Base-by-base conservation (phyloP, 2,113 vertebrate species). In the Platycercus adscitus region DNA sequence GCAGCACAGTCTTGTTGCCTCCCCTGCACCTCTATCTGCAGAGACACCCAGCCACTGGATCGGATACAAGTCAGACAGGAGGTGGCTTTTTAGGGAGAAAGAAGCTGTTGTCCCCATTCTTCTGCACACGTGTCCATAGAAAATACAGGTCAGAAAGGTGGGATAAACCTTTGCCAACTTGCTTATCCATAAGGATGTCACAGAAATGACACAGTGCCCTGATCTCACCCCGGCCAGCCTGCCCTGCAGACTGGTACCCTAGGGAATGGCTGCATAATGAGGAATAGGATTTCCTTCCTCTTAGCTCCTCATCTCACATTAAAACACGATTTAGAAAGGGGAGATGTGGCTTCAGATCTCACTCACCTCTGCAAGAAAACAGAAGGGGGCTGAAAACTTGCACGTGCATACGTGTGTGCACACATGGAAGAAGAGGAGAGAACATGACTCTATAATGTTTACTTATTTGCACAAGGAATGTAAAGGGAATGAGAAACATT, bases 1-100 rank as follows among this genome's bases (percentile, higher is more conserved):
- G 20, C 47, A 52, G 26, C 21, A 10, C 0, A 0, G 50, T 13
- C 43, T 31, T 11, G n/a, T 17, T 35, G 35, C 18, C 28, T 75
- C 24, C 33, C 12, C 53, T 49, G 31, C 24, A 53, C 16, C 17
- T 37, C 53, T 31, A 2, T 28, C 53, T 2, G 0, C 71, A 58
- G 47, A 72, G 69, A 65, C 8, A 19, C 10, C 19, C 29, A 43
- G 29, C 21, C 50, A 43, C 5, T n/a, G 50, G 81, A 47, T 7
- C 35, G 13, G 15, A 56, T 4, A 23, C 37, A 46, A 49, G 29
- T 23, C 33, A 46, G 33, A 44, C 6, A 61, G 69, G n/a, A 79
- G 37, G 17, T 20, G 20, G 21, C 12, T 11, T 52, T 73, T 55
- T 25, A 66, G 56, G 37, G 11, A 52, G 31, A 37, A 9, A 28